phyloP scores from a whole-genome alignment of 1,140 invertebrate genomes.

The Pissodes strobi region DNA sequence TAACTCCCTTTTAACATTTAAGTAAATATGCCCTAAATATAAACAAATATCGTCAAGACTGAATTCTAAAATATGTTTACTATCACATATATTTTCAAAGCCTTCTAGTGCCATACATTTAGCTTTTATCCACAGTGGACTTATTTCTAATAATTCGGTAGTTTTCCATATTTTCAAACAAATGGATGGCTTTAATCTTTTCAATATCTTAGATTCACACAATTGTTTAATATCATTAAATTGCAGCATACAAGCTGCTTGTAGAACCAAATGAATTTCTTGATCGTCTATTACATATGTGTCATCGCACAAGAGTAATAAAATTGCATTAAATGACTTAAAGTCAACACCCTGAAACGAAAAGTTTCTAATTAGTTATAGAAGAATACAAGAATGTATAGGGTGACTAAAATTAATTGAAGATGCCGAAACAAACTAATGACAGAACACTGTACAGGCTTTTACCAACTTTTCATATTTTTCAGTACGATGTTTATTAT shows the following conservation, averaged over 20 bases:
- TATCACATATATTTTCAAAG: conserved; percentile 41
- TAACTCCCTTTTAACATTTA: conserved; percentile 44
- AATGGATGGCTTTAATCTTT: conserved; percentile 39
- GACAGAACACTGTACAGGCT: no score
- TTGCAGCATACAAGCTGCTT: conserved; percentile 49
- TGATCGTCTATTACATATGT: conserved; percentile 31
- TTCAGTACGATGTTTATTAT: no score
- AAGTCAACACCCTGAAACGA: conserved; percentile 45
- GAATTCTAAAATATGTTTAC: conserved; percentile 38
- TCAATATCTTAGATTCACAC: conserved; percentile 33
- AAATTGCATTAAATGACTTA: conserved; percentile 43
- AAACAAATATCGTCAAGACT: conserved; percentile 40
- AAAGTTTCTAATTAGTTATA: no score
- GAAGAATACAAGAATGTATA: no score
- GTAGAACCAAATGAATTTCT: conserved; percentile 40
- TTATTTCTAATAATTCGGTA: conserved; percentile 42
- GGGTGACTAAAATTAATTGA: no score
- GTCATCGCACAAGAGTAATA: conserved; percentile 31
- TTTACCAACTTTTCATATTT: no score
- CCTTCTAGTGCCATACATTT: conserved; percentile 45
- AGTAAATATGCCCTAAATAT: conserved; percentile 45
- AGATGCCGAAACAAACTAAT: no score
- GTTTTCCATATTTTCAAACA: conserved; percentile 49
- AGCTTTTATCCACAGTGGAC: conserved; percentile 46
- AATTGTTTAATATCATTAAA: conserved; percentile 40